These are phyloP conservation scores for Murina feae DNA, from an alignment of 2,113 vertebrate species.

Conservation along the genomic window DNA sequence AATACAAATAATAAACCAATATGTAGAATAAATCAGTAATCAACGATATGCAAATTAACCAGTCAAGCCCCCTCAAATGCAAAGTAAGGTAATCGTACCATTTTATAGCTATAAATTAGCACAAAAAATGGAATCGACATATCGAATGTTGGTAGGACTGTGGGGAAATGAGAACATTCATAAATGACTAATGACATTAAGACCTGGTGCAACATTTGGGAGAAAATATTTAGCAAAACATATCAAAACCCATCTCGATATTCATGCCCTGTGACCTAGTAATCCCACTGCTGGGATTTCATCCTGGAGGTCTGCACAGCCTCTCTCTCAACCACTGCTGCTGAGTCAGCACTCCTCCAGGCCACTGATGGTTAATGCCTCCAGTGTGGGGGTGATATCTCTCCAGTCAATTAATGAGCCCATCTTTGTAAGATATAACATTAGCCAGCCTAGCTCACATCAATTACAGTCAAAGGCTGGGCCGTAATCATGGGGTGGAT, in stretches of 20 bases:
- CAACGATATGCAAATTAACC: slow-evolving; percentile 16
- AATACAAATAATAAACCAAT: background rate
- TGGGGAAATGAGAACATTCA: background rate
- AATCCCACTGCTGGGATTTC: background rate
- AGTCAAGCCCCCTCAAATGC: background rate
- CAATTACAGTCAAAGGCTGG: slow-evolving; percentile 42
- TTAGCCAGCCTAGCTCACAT: slow-evolving; percentile 51
- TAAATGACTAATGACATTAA: background rate
- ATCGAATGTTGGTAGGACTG: background rate
- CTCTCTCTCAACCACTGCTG: background rate
- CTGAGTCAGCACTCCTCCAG: slow-evolving; percentile 56
- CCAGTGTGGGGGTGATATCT: slow-evolving; percentile 52
- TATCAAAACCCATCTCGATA: background rate
- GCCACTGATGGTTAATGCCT: slow-evolving; percentile 21
- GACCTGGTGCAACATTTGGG: background rate
- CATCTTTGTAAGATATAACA: slow-evolving; percentile 53
- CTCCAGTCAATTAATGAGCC: slow-evolving; percentile 67
- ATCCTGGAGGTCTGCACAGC: background rate
- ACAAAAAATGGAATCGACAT: slow-evolving; percentile 31
- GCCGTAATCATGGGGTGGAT: background rate
- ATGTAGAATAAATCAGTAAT: slow-evolving; percentile 3
- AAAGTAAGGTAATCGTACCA: slow-evolving; percentile 9
- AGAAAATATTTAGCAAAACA: background rate
- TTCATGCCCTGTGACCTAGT: background rate
- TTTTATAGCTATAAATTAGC: slow-evolving; percentile 20